These are phyloP conservation scores for Cephus sareptanus DNA, from an alignment of 2,888 invertebrate species.

Conservation along the genomic window DNA sequence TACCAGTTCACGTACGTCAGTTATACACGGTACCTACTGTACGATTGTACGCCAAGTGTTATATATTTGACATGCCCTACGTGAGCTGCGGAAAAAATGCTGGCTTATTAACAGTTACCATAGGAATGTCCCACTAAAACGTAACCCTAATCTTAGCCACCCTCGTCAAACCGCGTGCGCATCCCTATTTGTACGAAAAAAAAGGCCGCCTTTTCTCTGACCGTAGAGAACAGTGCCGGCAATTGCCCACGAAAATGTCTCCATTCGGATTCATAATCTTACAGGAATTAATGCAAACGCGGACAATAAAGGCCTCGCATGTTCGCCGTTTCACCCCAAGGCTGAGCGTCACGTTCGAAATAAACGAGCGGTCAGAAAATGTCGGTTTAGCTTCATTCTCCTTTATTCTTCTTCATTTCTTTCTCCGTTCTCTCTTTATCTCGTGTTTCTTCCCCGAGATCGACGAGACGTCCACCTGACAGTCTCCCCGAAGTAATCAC, in stretches of 20 bases:
- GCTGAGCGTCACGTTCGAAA: conserved; percentile 1
- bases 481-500: not conserved
- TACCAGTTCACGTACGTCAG: not conserved
- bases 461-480: not conserved
- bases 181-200: not conserved
- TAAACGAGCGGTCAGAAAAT: not conserved
- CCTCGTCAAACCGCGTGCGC: conserved; percentile 11
- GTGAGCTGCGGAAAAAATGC: not conserved
- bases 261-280: conserved; percentile 19
- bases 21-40: not conserved
- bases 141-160: conserved; percentile 14
- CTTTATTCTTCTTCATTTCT: not conserved
- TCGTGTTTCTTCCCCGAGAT: not conserved
- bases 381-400: not conserved
- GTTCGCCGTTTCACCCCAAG: not conserved
- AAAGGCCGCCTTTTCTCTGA: not conserved
- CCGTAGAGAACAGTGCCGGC: conserved; percentile 8
- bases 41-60: not conserved
- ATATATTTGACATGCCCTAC: not conserved
- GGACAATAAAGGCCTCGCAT: not conserved
- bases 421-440: not conserved
- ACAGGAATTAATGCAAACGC: conserved; percentile 19
- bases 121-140: conserved; percentile 17
- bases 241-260: conserved; percentile 8
- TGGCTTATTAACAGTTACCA: conserved; percentile 18